Conservation (phyloP, 2,888 invertebrate genomes). For the Eupithecia vulgata region DNA sequence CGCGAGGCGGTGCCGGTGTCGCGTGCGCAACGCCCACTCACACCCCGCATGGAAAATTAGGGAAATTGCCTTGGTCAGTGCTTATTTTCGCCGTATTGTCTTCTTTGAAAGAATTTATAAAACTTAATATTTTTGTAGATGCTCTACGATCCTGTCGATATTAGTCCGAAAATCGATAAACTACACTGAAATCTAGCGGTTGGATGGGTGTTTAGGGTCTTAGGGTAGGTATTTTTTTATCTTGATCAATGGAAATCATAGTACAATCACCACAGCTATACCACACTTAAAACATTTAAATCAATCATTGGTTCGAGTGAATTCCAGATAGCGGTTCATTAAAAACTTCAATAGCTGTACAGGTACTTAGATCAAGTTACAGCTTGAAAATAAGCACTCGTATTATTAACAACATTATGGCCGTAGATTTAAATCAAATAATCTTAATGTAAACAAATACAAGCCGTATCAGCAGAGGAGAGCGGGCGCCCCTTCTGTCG, state of each 20-base stretch:
- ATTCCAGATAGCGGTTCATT: not conserved
- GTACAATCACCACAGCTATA: not conserved
- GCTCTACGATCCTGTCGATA: not conserved
- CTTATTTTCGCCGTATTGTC: not conserved
- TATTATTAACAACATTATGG: constrained; percentile 9
- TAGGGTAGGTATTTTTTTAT: not conserved
- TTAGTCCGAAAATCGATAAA: not conserved
- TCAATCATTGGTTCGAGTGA: not conserved
- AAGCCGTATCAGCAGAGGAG: constrained; percentile 56
- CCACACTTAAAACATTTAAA: not conserved
- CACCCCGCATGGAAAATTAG: constrained; percentile 65
- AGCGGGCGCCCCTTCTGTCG: constrained; percentile 69
- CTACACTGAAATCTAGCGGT: not conserved
- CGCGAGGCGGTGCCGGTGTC: constrained; percentile 64
- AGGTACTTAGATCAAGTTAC: constrained; percentile 12
- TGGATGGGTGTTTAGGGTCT: not conserved
- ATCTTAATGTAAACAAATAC: constrained; percentile 70
- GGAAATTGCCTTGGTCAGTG: constrained; percentile 55
- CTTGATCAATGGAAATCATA: not conserved
- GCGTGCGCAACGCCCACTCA: constrained; percentile 74
- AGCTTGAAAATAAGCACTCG: constrained; percentile 17
- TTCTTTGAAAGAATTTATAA: not conserved
- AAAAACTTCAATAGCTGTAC: not conserved
- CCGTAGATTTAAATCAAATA: constrained; percentile 44
- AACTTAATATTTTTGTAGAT: not conserved